These are phyloP conservation scores for Cetonia aurata DNA, from an alignment of 2,888 invertebrate genomes.

Conservation along the genomic window DNA sequence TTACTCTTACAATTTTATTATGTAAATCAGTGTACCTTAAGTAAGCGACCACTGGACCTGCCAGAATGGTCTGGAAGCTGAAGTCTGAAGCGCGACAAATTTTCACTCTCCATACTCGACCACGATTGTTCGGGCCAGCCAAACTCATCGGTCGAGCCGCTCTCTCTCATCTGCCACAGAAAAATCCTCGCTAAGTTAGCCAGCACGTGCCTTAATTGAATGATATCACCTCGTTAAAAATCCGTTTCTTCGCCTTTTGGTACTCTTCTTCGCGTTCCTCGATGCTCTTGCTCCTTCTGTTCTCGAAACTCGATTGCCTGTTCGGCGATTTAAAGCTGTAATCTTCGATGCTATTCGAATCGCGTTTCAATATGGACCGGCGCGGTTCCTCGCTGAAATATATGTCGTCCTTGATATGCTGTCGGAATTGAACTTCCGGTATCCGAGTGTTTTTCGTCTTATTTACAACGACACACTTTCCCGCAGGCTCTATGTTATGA, in stretches of 20 bases:
- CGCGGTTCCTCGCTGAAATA: constrained; percentile 77
- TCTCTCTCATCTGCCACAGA: constrained; percentile 61
- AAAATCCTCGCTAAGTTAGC: constrained; percentile 35
- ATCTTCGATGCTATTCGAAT: constrained; percentile 85
- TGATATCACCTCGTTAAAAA: constrained; percentile 74
- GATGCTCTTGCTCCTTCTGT: constrained; percentile 84
- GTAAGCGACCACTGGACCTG: constrained; percentile 66
- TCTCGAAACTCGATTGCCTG: constrained; percentile 73
- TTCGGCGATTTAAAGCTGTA: constrained; percentile 73
- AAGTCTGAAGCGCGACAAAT: constrained; percentile 61
- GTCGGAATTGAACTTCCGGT: constrained; percentile 80
- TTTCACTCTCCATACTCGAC: constrained; percentile 71
- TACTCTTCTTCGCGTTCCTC: constrained; percentile 94
- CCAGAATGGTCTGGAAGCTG: constrained; percentile 68
- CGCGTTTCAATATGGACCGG: constrained; percentile 86
- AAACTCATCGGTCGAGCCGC: constrained; percentile 68
- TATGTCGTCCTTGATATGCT: constrained; percentile 76
- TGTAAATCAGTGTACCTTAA: constrained; percentile 66
- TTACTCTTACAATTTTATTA: background rate
- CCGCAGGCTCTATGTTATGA: constrained; percentile 90
- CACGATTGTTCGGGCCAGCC: constrained; percentile 68
- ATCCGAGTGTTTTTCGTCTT: constrained; percentile 79
- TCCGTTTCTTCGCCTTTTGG: constrained; percentile 85
- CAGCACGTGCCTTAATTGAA: background rate
- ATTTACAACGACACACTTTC: constrained; percentile 87